Percentiles rank a stretch among this genome's conserved stretches.
These are phyloP conservation scores for Epinotia nisella DNA, from an alignment of 2,888 invertebrate species.

Conservation along the genomic window DNA sequence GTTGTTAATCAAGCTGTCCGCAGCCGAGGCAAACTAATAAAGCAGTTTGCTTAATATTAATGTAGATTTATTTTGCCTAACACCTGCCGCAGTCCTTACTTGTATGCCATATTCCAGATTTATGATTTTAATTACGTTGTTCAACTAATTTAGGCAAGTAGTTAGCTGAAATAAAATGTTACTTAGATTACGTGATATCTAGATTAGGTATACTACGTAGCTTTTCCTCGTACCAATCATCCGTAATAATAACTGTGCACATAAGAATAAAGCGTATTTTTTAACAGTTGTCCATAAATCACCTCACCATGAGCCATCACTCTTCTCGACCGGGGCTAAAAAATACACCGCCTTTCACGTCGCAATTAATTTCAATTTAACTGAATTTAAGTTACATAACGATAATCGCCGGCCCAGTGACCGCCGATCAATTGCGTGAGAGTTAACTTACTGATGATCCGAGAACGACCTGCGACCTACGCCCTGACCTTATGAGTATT, in stretches of 20 bases:
- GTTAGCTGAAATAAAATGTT: background rate
- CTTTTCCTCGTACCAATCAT: too few relatives aligned
- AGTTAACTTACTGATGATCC: background rate
- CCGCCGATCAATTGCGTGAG: slow-evolving; percentile 12
- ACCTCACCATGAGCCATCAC: background rate
- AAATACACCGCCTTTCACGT: background rate
- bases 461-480: slow-evolving; percentile 14
- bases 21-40: slow-evolving; percentile 2
- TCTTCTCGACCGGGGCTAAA: slow-evolving; percentile 1
- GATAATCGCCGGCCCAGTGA: slow-evolving; percentile 18
- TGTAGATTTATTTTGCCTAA: background rate
- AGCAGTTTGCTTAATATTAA: slow-evolving; percentile 18
- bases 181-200: background rate
- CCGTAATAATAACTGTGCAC: too few relatives aligned
- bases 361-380: slow-evolving; percentile 20
- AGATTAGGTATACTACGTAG: background rate
- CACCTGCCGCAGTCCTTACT: background rate
- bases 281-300: background rate
- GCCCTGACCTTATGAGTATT: background rate
- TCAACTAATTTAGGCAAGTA: background rate
- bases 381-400: slow-evolving; percentile 4
- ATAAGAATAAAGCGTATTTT: background rate
- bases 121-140: slow-evolving; percentile 1
- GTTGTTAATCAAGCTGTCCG: slow-evolving; percentile 17
- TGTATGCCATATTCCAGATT: background rate